phyloP scores from a whole-genome alignment of 92 coral and sea anemone species.

The Epizoanthus stellaris region DNA sequence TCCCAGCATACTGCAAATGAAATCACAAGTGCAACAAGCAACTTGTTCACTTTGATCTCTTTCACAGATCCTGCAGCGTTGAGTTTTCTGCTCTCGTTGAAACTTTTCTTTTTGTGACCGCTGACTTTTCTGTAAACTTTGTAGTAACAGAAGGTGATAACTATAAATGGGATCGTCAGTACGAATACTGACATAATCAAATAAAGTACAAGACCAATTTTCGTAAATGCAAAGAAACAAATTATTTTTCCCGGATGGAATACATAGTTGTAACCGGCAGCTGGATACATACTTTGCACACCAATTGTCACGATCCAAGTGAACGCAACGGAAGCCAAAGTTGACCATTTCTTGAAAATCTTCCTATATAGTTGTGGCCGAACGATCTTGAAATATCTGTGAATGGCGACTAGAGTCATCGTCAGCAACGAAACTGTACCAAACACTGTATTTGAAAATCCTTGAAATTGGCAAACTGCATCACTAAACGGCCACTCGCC shows the following conservation, averaged over 20 bases:
- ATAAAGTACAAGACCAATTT: background rate
- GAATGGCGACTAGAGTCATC: background rate
- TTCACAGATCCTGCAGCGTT: background rate
- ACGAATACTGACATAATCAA: background rate
- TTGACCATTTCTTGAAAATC: background rate
- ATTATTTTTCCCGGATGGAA: background rate
- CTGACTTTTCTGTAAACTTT: background rate
- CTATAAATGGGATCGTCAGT: background rate
- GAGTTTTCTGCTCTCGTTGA: background rate
- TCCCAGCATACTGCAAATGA: constrained; percentile 3
- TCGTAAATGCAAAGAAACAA: background rate
- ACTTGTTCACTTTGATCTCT: constrained; percentile 1
- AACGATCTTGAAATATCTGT: background rate
- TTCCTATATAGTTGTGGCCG: background rate
- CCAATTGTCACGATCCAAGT: background rate
- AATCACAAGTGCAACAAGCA: background rate
- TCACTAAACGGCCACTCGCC: background rate
- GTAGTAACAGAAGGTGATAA: background rate
- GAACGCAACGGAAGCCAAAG: background rate
- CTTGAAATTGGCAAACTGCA: background rate
- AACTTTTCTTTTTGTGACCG: background rate
- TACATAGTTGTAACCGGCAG: background rate
- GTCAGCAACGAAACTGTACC: background rate
- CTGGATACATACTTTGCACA: background rate
- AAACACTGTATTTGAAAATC: background rate